Percentiles rank a stretch among this genome's conserved stretches.
These are phyloP conservation scores for Melanaphis sacchari DNA, from an alignment of 1,140 invertebrate genomes.

Conservation along the genomic window DNA sequence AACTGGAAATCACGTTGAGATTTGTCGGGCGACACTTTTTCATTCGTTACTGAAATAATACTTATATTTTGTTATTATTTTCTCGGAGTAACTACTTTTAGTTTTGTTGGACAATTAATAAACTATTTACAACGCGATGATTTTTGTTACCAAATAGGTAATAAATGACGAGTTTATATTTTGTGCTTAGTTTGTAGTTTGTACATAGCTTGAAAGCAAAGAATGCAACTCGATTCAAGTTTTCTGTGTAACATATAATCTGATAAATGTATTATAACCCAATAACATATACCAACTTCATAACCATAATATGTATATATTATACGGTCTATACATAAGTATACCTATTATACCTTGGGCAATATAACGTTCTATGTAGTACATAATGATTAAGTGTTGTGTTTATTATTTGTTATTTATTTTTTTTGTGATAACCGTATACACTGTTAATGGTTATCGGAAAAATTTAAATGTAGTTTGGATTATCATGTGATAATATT, in stretches of 20 bases:
- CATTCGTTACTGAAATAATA: background rate
- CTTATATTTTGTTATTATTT: background rate
- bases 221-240: background rate
- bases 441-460: background rate
- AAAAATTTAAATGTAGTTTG: background rate
- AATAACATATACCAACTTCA: background rate
- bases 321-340: background rate
- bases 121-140: background rate
- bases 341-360: background rate
- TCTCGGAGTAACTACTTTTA: background rate
- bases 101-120: background rate
- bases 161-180: background rate
- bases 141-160: background rate
- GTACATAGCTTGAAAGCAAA: background rate
- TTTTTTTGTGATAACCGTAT: background rate
- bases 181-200: background rate
- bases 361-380: background rate
- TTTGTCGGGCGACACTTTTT: background rate
- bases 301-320: background rate
- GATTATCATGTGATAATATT: background rate
- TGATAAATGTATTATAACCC: background rate
- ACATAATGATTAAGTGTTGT: background rate
- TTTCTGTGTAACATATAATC: background rate
- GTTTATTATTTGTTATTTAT: background rate
- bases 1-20: background rate